Evolutionary conservation across 2,888 invertebrate genomes (phyloP).

Genomic region (Aspidiotus rigidus): DNA sequence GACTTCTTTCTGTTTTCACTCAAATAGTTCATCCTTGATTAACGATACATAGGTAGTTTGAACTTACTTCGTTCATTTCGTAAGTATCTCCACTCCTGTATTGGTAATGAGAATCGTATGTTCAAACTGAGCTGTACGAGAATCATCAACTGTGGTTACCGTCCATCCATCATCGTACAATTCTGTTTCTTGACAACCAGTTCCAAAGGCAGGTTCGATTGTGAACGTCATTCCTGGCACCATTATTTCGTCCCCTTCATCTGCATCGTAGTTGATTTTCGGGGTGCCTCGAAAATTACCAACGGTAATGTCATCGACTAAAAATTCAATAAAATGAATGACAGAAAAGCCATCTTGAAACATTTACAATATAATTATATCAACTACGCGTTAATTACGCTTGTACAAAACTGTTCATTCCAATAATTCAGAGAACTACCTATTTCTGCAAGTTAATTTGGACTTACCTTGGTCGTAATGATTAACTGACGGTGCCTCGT

Average conservation of each 20-base stretch:
- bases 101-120: constrained; percentile 81
- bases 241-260: constrained; percentile 44
- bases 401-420: no score
- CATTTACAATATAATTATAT: background rate
- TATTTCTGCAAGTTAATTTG: no score
- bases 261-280: background rate
- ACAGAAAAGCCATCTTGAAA: background rate
- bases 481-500: constrained; percentile 81
- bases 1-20: no score
- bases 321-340: background rate
- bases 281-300: background rate
- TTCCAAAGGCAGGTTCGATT: constrained; percentile 78
- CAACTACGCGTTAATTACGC: background rate
- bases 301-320: background rate
- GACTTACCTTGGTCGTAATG: constrained; percentile 58
- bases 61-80: constrained; percentile 41
- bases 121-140: constrained; percentile 81
- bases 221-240: constrained; percentile 66
- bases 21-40: no score
- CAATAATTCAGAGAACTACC: constrained; percentile 30
- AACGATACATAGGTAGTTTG: no score
- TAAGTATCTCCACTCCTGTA: constrained; percentile 68
- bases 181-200: constrained; percentile 58
- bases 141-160: constrained; percentile 67
- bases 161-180: constrained; percentile 88